Conservation (phyloP, 2,888 invertebrate species). For the Rhodophaea formosa region DNA sequence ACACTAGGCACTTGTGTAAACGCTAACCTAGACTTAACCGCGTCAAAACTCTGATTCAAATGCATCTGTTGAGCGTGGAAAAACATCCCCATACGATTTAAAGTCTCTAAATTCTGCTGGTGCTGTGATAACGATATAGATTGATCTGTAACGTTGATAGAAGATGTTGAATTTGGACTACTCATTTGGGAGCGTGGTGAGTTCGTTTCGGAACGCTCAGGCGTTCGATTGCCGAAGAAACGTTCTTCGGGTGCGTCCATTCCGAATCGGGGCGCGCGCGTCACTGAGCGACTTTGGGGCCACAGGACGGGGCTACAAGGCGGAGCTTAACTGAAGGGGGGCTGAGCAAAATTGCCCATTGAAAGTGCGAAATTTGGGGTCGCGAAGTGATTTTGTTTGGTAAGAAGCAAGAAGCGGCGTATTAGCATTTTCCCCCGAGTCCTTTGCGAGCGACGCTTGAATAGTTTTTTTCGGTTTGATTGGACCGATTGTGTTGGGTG, state of each 20-base stretch:
- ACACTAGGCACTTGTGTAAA: constrained; percentile 68
- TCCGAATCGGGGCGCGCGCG: constrained; percentile 49
- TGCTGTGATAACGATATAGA: constrained; percentile 74
- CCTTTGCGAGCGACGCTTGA: constrained; percentile 51
- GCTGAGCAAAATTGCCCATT: constrained; percentile 76
- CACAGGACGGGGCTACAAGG: constrained; percentile 37
- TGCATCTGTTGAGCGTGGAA: constrained; percentile 78
- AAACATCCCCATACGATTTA: constrained; percentile 77
- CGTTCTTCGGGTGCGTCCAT: constrained; percentile 73
- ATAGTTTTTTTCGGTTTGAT: constrained; percentile 73
- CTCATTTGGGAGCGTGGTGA: constrained; percentile 72
- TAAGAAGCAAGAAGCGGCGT: constrained; percentile 68
- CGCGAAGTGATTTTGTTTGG: constrained; percentile 78
- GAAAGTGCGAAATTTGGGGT: constrained; percentile 78
- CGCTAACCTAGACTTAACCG: constrained; percentile 68
- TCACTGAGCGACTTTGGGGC: constrained; percentile 49
- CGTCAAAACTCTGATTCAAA: constrained; percentile 71
- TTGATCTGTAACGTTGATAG: constrained; percentile 80
- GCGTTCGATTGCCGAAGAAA: constrained; percentile 61
- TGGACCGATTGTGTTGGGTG: constrained; percentile 74
- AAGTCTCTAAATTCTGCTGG: constrained; percentile 76
- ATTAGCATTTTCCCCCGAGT: constrained; percentile 75
- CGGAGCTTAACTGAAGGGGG: constrained; percentile 59
- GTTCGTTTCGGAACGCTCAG: constrained; percentile 69
- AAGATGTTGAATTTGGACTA: constrained; percentile 74